Evolutionary conservation across 2,797 vertebrate genomes (phyloP).

Genomic region (Hozukius guyotensis): DNA sequence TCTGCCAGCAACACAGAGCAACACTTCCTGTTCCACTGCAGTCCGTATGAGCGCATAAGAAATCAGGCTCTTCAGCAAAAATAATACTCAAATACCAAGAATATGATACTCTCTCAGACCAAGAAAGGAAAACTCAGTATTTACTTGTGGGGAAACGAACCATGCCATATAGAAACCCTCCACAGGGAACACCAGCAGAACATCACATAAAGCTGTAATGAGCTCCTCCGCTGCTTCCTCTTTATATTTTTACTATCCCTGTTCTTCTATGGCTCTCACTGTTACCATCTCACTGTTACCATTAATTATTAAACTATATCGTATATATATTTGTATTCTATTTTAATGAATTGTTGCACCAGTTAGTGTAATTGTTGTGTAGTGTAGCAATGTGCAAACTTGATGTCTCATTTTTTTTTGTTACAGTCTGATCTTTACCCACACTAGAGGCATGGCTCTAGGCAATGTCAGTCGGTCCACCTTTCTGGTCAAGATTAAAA

Average conservation of each 20-base stretch:
- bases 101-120: neutral
- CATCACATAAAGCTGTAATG: slow-evolving; percentile 12
- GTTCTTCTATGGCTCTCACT: neutral
- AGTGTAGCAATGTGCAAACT: neutral
- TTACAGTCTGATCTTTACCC: neutral
- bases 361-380: neutral
- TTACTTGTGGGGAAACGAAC: neutral
- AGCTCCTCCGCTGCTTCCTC: neutral
- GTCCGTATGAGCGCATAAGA: neutral
- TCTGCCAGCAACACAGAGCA: slow-evolving; percentile 20
- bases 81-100: neutral
- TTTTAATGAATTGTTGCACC: neutral
- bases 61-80: slow-evolving; percentile 2
- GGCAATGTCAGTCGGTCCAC: neutral
- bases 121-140: neutral
- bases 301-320: neutral
- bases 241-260: neutral
- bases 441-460: neutral
- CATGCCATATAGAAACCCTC: neutral
- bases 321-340: neutral
- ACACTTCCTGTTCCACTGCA: slow-evolving; percentile 5
- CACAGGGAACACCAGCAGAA: slow-evolving; percentile 1
- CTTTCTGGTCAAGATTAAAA: neutral
- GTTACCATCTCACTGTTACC: neutral
- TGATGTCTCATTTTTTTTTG: neutral